A percentile compares a stretch with the other conserved stretches of the same genome.
Conservation (phyloP, 2,113 vertebrate species). For the Tauraco erythrolophus region DNA sequence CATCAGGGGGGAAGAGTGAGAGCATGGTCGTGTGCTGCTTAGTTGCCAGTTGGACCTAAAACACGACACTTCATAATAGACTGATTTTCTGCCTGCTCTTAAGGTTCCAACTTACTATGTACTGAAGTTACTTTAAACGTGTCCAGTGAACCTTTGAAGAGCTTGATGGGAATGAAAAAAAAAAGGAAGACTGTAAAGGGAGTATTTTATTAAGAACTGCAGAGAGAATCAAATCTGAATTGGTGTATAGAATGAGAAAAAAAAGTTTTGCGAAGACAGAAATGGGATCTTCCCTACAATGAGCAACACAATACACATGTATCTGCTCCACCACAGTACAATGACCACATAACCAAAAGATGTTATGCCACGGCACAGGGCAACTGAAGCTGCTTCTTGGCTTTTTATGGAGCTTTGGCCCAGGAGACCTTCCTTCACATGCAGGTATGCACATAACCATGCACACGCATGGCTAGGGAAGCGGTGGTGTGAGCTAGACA, state of each 20-base stretch:
- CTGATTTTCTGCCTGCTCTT: neutral
- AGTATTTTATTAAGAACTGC: neutral
- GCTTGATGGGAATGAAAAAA: neutral
- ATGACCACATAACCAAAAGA: neutral
- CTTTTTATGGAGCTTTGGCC: neutral
- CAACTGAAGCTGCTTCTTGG: neutral
- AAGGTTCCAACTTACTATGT: neutral
- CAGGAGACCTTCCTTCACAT: neutral
- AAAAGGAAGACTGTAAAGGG: neutral
- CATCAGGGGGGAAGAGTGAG: too few relatives aligned
- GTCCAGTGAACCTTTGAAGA: neutral
- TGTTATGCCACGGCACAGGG: neutral
- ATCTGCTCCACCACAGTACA: neutral
- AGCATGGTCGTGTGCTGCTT: too few relatives aligned
- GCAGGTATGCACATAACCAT: too few relatives aligned
- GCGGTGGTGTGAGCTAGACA: neutral
- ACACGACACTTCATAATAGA: neutral
- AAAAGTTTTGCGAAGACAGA: neutral
- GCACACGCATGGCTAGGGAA: neutral
- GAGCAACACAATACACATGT: neutral
- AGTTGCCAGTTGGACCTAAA: too few relatives aligned
- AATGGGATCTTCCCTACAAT: neutral
- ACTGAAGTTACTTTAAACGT: constrained; percentile 22
- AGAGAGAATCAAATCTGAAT: neutral
- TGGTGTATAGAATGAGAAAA: neutral